phyloP scores from a whole-genome alignment of 2,113 vertebrate species.

The Anguilla rostrata region DNA sequence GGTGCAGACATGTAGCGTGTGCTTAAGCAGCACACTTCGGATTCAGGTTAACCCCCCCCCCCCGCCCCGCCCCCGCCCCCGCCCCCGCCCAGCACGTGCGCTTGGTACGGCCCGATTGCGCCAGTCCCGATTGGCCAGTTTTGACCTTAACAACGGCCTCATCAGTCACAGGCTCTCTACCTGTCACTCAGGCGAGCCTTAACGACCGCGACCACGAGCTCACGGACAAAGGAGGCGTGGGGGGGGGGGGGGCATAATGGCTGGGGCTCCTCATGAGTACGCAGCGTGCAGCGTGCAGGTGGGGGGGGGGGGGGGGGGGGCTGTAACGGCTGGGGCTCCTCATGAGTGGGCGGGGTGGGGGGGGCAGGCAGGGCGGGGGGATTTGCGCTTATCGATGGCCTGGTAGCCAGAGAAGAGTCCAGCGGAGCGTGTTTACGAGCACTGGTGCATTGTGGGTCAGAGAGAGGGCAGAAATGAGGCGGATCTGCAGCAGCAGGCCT shows the following conservation, averaged over 20 bases:
- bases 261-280: background rate
- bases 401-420: background rate
- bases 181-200: background rate
- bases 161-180: constrained; percentile 1
- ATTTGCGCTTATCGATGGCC: background rate
- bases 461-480: background rate
- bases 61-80: no score
- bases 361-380: background rate
- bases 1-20: no score
- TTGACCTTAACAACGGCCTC: constrained; percentile 2
- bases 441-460: background rate
- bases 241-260: background rate
- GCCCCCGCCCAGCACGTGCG: background rate
- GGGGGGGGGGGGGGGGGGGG: background rate
- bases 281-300: no score
- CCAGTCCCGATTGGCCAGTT: background rate
- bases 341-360: background rate
- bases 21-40: background rate
- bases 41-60: background rate
- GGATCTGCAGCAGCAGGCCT: background rate
- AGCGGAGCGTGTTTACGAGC: background rate
- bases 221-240: background rate
- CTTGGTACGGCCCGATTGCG: background rate
- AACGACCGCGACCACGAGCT: background rate
- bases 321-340: background rate